Percentiles rank a stretch among this genome's conserved stretches.
phyloP scores from a whole-genome alignment of 1,140 invertebrate species.

The Solenopsis fugax region DNA sequence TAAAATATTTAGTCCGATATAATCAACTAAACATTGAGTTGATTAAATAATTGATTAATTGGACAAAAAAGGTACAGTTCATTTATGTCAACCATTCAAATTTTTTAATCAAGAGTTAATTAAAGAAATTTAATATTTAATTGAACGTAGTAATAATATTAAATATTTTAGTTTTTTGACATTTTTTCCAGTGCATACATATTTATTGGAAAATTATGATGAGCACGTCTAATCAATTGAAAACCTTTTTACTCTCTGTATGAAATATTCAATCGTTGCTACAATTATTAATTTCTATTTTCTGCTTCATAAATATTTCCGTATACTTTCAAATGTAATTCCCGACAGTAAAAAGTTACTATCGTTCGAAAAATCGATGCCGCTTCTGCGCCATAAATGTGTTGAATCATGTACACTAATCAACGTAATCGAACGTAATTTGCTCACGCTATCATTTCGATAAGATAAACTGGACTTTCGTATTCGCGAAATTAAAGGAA shows the following conservation, averaged over 20 bases:
- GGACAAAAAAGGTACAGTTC: too few relatives aligned
- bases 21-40: too few relatives aligned
- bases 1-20: too few relatives aligned
- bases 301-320: slow-evolving; percentile 22
- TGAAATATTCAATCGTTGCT: not conserved
- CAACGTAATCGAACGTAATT: slow-evolving; percentile 38
- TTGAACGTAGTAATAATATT: too few relatives aligned
- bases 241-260: not conserved
- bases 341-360: not conserved
- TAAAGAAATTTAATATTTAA: too few relatives aligned
- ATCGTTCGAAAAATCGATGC: slow-evolving; percentile 20
- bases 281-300: slow-evolving; percentile 12
- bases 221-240: not conserved
- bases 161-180: too few relatives aligned
- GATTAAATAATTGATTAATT: too few relatives aligned
- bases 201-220: not conserved
- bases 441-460: slow-evolving; percentile 8
- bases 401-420: slow-evolving; percentile 21
- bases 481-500: slow-evolving; percentile 1
- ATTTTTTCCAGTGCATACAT: not conserved
- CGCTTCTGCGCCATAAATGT: not conserved
- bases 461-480: not conserved
- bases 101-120: too few relatives aligned
- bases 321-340: not conserved
- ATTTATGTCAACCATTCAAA: too few relatives aligned